Evolutionary conservation across 2,797 vertebrate genomes (phyloP), one percentile per base, ranked within the genome.

Genomic region (Lindbergichthys nudifrons): DNA sequence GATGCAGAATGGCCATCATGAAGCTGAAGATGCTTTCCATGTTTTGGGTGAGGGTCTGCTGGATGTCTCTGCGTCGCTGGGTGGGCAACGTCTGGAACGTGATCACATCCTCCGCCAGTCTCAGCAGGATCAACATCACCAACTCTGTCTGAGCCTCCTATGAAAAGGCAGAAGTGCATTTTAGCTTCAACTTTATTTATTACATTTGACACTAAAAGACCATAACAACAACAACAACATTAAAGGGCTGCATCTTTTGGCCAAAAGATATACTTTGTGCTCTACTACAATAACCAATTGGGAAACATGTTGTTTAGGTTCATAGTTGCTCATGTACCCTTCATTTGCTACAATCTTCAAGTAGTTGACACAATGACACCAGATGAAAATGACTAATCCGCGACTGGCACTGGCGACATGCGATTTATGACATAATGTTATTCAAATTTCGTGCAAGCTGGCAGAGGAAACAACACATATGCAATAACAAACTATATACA

Each of bases 131-230:
- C 85, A 99, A 93, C 98, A 99, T 98, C 83, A 99, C 98, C 88
- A 99, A 93, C 83, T 99, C 98, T 0, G 97, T 98, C 91, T 99
- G 98, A 3, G 96, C 95, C 79, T 97, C 97, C 98, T 99, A 57
- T 26, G 13, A 61, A 45, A 42, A 63, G 5, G 10, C 6, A 71
- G 12, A 36, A 3, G 3, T 3, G 2, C 23, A 7, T 61, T 64
- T 46, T 3, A 18, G 1, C 9, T 48, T 64, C 41, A 41, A 58
- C 16, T 46, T 50, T 7, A 79, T 42, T 56, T 5, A 9, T 19
- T 15, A 62, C 0, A 10, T 48, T 16, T 36, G 8, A 18, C 9
- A 51, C 7, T 53, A 42, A 30, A 58, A 16, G 0, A 41, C 4
- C 1, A 10, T 2, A 7, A 57, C 3, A 54, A 51, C 15, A 54